A percentile compares a stretch with the other conserved stretches of the same genome.
phyloP scores from a whole-genome alignment of 64 coral and sea anemone species.

The Pachyseris speciosa region DNA sequence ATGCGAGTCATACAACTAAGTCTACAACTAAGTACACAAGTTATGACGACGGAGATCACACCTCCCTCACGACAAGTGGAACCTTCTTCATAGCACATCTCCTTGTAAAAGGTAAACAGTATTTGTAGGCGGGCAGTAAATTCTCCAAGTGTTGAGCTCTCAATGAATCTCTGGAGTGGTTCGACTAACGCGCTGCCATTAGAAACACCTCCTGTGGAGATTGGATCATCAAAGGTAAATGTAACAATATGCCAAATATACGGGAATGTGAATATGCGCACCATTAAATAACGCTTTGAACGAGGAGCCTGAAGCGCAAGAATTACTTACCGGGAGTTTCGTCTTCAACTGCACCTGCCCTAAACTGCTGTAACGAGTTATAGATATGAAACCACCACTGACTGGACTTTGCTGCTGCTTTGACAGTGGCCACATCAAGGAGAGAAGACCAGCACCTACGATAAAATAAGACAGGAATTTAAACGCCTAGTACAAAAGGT shows the following conservation, averaged over 20 bases:
- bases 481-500: neutral
- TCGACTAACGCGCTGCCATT: constrained; percentile 42
- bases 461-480: neutral
- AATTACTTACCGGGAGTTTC: neutral
- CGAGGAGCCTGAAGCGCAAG: too few relatives aligned
- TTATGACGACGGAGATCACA: too few relatives aligned
- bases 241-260: neutral
- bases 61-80: constrained; percentile 4
- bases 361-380: constrained; percentile 64
- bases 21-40: too few relatives aligned
- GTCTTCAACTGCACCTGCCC: neutral
- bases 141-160: constrained; percentile 90
- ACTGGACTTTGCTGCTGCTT: constrained; percentile 68
- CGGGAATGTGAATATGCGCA: too few relatives aligned
- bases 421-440: constrained; percentile 75
- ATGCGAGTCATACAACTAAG: too few relatives aligned
- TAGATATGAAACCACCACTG: constrained; percentile 94
- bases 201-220: neutral
- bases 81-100: constrained; percentile 53
- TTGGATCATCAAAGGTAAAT: neutral
- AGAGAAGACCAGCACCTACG: constrained; percentile 87
- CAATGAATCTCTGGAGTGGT: constrained; percentile 86
- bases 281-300: too few relatives aligned
- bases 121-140: constrained; percentile 76
- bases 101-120: constrained; percentile 74